Percentiles rank a stretch among this genome's conserved stretches.
These are phyloP conservation scores for Characodon lateralis DNA, from an alignment of 2,797 vertebrate species.

Conservation along the genomic window DNA sequence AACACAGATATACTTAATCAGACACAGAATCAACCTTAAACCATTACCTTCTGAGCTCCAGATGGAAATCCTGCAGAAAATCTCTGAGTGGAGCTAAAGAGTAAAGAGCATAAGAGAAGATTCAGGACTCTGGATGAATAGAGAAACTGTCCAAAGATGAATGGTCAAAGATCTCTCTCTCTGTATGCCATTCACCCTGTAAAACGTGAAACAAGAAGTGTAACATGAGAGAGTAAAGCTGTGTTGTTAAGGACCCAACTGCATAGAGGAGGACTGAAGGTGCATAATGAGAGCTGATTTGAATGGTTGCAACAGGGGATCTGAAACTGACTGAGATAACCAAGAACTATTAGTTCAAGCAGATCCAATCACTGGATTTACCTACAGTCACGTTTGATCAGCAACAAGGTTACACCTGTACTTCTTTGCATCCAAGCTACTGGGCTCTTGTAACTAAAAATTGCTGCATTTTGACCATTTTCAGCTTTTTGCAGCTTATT, in stretches of 20 bases:
- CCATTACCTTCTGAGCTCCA: background rate
- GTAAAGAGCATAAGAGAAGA: no score
- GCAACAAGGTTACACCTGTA: background rate
- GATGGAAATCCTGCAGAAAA: no score
- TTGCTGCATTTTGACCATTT: background rate
- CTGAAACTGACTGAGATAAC: background rate
- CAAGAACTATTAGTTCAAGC: background rate
- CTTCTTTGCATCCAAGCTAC: background rate
- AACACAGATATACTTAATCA: background rate
- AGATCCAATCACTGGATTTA: background rate
- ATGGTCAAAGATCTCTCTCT: no score
- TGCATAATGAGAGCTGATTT: background rate
- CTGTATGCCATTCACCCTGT: no score
- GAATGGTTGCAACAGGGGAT: background rate
- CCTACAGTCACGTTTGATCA: background rate
- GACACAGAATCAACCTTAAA: background rate
- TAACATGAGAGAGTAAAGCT: no score
- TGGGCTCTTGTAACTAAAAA: background rate
- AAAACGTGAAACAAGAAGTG: no score
- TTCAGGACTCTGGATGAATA: no score
- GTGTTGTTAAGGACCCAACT: no score
- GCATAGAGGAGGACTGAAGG: no score
- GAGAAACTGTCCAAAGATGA: no score
- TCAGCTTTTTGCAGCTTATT: background rate
- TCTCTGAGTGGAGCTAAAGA: no score